phyloP scores from a whole-genome alignment of 2,888 invertebrate genomes.

The Mythimna albipuncta region DNA sequence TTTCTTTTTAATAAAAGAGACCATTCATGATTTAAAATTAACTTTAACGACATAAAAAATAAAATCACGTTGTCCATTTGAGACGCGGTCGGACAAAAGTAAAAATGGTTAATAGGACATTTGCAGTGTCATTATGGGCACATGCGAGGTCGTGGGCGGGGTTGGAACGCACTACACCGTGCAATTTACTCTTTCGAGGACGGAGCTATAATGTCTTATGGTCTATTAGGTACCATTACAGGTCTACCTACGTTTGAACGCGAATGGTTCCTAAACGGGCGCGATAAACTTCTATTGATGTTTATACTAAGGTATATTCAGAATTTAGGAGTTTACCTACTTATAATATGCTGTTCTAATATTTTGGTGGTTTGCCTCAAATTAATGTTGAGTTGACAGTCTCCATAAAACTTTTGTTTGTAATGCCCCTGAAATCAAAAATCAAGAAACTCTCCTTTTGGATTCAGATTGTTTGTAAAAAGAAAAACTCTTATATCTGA shows the following conservation, averaged over 20 bases:
- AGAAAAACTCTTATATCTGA: too few relatives aligned
- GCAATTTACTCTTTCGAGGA: constrained; percentile 75
- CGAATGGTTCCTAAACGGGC: constrained; percentile 42
- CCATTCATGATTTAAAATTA: constrained; percentile 18
- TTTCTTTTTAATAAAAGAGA: background rate
- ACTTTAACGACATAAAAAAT: constrained; percentile 8
- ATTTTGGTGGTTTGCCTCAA: background rate
- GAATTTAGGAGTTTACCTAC: constrained; percentile 25
- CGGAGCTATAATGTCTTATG: constrained; percentile 73
- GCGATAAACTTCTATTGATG: constrained; percentile 12
- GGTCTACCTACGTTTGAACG: constrained; percentile 50
- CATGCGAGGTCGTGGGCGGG: constrained; percentile 69
- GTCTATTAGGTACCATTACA: constrained; percentile 67
- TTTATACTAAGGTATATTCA: constrained; percentile 6
- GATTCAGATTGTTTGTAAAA: too few relatives aligned
- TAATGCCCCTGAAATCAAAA: background rate
- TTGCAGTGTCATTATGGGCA: constrained; percentile 71
- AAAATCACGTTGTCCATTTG: constrained; percentile 19
- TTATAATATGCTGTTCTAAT: background rate
- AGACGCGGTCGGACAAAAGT: constrained; percentile 40
- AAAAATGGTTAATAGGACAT: constrained; percentile 71
- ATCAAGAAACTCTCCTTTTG: too few relatives aligned
- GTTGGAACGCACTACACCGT: constrained; percentile 66
- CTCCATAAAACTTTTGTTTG: background rate
- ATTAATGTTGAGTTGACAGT: constrained; percentile 1